Percentiles rank a stretch among this genome's conserved stretches.
Conservation (phyloP, 2,113 vertebrate genomes). For the Ammodytes dubius region DNA sequence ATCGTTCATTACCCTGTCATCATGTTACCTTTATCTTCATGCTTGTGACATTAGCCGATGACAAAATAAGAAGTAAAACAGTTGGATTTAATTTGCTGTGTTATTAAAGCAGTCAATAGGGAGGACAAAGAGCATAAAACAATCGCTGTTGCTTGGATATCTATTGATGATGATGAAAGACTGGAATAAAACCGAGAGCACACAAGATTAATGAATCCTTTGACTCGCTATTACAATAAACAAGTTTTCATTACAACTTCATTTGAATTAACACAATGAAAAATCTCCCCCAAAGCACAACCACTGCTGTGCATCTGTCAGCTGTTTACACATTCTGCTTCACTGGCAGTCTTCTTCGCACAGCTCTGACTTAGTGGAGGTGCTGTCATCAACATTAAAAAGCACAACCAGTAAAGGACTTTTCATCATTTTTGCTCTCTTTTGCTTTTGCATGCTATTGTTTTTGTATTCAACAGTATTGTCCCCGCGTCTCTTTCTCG, state of each 20-base stretch:
- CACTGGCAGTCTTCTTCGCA: background rate
- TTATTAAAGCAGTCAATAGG: background rate
- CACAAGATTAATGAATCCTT: slow-evolving; percentile 17
- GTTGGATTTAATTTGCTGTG: slow-evolving; percentile 2
- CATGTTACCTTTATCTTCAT: background rate
- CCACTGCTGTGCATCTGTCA: background rate
- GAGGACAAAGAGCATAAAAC: slow-evolving; percentile 7
- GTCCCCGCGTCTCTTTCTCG: slow-evolving; percentile 14
- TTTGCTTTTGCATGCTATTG: background rate
- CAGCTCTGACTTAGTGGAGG: background rate
- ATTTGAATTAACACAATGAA: background rate
- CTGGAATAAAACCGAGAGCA: background rate
- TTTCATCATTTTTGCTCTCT: background rate
- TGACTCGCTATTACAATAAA: slow-evolving; percentile 18
- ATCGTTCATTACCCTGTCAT: background rate
- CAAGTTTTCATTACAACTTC: slow-evolving; percentile 1
- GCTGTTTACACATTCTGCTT: background rate
- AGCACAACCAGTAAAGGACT: background rate
- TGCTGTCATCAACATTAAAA: background rate
- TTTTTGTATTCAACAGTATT: slow-evolving; percentile 5
- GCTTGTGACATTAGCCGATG: background rate
- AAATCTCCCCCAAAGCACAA: background rate
- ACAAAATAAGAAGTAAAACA: background rate
- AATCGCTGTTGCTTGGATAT: background rate
- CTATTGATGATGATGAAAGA: slow-evolving; percentile 23